Base-by-base conservation (phyloP, 2,888 invertebrate species). In the Venusia cambrica region DNA sequence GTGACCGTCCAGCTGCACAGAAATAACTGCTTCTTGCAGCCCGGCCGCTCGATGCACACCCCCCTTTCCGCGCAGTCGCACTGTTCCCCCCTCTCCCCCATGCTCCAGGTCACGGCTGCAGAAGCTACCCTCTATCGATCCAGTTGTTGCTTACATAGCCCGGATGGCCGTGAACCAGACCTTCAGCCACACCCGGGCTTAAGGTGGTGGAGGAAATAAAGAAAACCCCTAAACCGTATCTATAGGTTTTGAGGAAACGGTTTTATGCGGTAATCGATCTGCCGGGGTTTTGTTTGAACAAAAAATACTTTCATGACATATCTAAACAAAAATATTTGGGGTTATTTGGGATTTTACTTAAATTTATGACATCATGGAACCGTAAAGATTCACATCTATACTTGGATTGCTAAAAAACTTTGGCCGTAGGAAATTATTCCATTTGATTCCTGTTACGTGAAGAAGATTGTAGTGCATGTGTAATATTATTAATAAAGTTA, bases 21-120 rank as follows among this genome's bases (percentile, higher is more conserved):
- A 87, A 87, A 85, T 87, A 87, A 79, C 81, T 80, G 83, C 81
- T 81, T 73, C 60, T 29, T 83, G 83, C 81, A 84, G 69, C 80
- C 84, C 63, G 81, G 83, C 77, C 74, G 78, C 64, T 74, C 72
- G 73, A 73, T 83, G 84, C 84, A 83, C 62, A 62, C 66, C 67
- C 21, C 43, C 45, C 45, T 21, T 46, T 28, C 47, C 51, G 34
- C 46, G 32, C 48, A 29, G 17, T 40, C 36, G 35, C 47, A 5
- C 57, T 37, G 30, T 53, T 45, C 42, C 54, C 42, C 47, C 18
- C 44, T 37, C 31, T 53, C 46, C 42, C 54, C 42, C 47, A 18
- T 43, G 64, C 68, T 70, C 66, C 81, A 76, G 83, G 79, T 84
- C 85, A 81, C 53, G 79, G 83, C 67, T 81, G 73, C 80, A 76